Evolutionary conservation across 2,888 invertebrate genomes (phyloP).

Genomic region (Drosophila phalerata): DNA sequence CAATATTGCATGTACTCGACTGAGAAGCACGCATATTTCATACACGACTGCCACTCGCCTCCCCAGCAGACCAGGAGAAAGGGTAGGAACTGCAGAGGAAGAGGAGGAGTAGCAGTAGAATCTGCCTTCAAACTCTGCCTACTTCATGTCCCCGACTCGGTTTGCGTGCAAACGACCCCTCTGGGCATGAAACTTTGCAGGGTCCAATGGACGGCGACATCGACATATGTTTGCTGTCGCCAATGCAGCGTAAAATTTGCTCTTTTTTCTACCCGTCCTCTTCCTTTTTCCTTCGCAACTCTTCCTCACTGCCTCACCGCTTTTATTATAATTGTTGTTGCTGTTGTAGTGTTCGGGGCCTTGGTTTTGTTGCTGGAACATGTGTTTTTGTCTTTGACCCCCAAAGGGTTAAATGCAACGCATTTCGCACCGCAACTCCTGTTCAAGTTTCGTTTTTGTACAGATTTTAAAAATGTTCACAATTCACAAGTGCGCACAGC

Average conservation of each 20-base stretch:
- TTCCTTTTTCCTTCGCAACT: too few species aligned
- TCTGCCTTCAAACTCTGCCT: constrained; percentile 3
- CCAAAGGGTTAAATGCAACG: constrained; percentile 33
- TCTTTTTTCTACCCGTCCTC: constrained; percentile 35
- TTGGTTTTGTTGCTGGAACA: constrained; percentile 39
- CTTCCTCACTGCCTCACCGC: not conserved
- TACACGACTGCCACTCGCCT: constrained; percentile 45
- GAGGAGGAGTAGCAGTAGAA: not conserved
- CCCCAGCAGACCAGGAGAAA: not conserved
- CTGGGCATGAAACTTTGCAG: constrained; percentile 60
- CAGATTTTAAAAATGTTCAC: constrained; percentile 36
- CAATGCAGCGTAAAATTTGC: constrained; percentile 73
- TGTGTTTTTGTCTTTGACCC: constrained; percentile 49
- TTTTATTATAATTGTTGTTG: constrained; percentile 6
- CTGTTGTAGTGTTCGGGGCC: constrained; percentile 17
- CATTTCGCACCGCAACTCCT: constrained; percentile 17
- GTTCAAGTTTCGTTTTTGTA: constrained; percentile 18
- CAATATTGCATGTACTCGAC: constrained; percentile 48
- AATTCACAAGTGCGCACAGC: constrained; percentile 21
- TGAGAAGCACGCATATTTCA: constrained; percentile 65
- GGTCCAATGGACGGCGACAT: constrained; percentile 51
- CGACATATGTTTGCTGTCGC: constrained; percentile 72
- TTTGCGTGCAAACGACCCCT: constrained; percentile 66
- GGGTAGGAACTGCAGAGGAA: too few species aligned
- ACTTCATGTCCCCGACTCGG: constrained; percentile 4